Percentiles rank a stretch among this genome's conserved stretches.
Conservation (phyloP, 1,140 invertebrate genomes). For the Calycopis cecrops region DNA sequence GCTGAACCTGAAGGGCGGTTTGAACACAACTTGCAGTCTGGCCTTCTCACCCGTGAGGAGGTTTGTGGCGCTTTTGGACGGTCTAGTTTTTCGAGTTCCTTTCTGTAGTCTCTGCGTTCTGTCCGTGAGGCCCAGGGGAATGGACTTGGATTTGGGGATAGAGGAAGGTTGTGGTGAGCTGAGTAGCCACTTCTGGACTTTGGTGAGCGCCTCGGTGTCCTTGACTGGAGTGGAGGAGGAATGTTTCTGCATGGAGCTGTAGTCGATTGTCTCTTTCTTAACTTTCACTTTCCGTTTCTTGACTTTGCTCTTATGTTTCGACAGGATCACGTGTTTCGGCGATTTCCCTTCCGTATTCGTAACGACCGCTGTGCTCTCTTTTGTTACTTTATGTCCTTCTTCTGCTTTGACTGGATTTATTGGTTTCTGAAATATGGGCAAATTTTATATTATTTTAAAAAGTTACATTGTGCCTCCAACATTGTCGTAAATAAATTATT, state of each 20-base stretch:
- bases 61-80: conserved; percentile 72
- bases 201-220: conserved; percentile 83
- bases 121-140: conserved; percentile 78
- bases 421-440: conserved; percentile 49
- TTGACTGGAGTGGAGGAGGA: conserved; percentile 49
- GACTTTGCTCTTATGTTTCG: conserved; percentile 68
- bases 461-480: too few species aligned
- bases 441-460: not conserved
- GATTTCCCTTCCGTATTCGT: conserved; percentile 68
- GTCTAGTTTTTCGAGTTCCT: conserved; percentile 61
- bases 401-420: conserved; percentile 46
- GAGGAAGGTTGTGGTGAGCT: conserved; percentile 78
- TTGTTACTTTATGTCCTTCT: conserved; percentile 49
- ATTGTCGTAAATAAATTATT: too few species aligned
- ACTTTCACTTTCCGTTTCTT: conserved; percentile 65
- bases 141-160: conserved; percentile 84
- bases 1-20: conserved; percentile 89
- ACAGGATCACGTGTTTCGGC: conserved; percentile 61
- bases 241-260: conserved; percentile 80
- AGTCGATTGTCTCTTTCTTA: conserved; percentile 86
- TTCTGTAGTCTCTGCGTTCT: conserved; percentile 54
- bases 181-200: conserved; percentile 89
- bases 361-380: conserved; percentile 54
- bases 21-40: conserved; percentile 88
- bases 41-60: conserved; percentile 76